Evolutionary conservation across 2,888 invertebrate species (phyloP).

Genomic region (Lycophotia porphyrea): DNA sequence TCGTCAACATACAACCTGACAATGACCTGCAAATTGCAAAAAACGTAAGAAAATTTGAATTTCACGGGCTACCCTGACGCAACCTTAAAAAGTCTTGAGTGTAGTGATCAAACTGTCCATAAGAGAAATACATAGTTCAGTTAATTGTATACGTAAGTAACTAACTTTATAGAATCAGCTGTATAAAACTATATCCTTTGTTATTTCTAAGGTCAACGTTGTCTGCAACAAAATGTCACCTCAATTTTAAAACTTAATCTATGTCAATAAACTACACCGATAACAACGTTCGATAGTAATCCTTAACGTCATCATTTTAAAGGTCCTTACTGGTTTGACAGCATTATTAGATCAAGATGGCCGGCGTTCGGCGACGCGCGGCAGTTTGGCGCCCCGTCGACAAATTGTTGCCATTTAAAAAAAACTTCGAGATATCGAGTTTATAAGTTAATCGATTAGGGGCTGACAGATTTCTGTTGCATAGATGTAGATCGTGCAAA

Average conservation of each 20-base stretch:
- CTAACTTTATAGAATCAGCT: too few relatives aligned
- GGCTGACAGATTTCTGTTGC: constrained; percentile 9
- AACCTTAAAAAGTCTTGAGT: too few relatives aligned
- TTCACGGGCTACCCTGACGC: too few relatives aligned
- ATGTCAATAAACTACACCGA: constrained; percentile 8
- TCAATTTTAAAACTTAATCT: constrained; percentile 19
- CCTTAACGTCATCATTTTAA: constrained; percentile 43
- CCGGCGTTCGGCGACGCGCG: constrained; percentile 52
- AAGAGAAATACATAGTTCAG: too few relatives aligned
- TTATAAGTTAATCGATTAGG: constrained; percentile 37
- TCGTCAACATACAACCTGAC: too few relatives aligned
- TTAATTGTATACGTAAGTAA: too few relatives aligned
- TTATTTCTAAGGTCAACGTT: too few relatives aligned
- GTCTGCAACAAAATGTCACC: constrained; percentile 7
- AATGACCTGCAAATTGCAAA: too few relatives aligned
- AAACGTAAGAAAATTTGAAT: too few relatives aligned
- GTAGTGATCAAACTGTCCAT: too few relatives aligned
- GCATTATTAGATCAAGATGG: constrained; percentile 58
- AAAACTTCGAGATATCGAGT: constrained; percentile 43
- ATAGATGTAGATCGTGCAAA: background rate
- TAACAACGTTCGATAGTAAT: constrained; percentile 37
- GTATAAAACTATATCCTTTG: too few relatives aligned
- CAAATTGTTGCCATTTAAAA: constrained; percentile 59
- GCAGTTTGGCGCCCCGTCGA: constrained; percentile 69
- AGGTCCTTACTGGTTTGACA: constrained; percentile 44